These are phyloP conservation scores for Sepiola atlantica DNA, from an alignment of 2,888 invertebrate genomes.

Conservation along the genomic window DNA sequence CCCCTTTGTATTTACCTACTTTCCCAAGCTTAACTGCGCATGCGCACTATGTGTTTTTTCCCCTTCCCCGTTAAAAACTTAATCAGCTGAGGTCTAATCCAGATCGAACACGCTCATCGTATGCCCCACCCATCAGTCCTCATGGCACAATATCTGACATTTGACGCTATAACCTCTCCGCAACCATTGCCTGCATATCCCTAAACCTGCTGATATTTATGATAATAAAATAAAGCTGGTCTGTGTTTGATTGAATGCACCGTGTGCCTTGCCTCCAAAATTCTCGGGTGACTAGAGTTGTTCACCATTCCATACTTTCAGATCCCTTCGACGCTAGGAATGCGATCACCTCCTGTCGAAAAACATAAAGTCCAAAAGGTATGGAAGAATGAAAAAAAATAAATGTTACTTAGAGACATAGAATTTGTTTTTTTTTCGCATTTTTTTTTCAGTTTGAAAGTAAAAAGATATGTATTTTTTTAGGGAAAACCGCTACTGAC, in stretches of 20 bases:
- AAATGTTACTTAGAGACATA: not conserved
- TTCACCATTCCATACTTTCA: constrained; percentile 32
- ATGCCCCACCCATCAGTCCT: not conserved
- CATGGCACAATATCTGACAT: not conserved
- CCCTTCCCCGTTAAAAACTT: not conserved
- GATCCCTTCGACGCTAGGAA: constrained; percentile 32
- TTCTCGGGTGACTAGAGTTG: constrained; percentile 32
- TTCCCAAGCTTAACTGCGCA: not conserved
- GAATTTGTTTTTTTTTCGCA: not conserved
- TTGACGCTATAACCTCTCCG: not conserved
- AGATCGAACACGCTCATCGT: not conserved
- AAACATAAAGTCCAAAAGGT: constrained; percentile 32
- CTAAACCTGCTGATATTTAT: not conserved
- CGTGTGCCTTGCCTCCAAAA: constrained; percentile 32
- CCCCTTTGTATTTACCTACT: not conserved
- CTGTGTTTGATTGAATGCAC: constrained; percentile 6
- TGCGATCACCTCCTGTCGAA: constrained; percentile 20
- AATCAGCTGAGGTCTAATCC: not conserved
- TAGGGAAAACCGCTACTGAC: not conserved
- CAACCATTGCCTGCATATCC: not conserved
- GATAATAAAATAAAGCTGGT: not conserved
- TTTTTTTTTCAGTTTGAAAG: not conserved
- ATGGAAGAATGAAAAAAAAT: constrained; percentile 6
- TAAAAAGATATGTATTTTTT: not conserved
- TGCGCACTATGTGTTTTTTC: not conserved